These are phyloP conservation scores for Drosophila auraria DNA, from an alignment of 1,140 invertebrate genomes.

Conservation along the genomic window DNA sequence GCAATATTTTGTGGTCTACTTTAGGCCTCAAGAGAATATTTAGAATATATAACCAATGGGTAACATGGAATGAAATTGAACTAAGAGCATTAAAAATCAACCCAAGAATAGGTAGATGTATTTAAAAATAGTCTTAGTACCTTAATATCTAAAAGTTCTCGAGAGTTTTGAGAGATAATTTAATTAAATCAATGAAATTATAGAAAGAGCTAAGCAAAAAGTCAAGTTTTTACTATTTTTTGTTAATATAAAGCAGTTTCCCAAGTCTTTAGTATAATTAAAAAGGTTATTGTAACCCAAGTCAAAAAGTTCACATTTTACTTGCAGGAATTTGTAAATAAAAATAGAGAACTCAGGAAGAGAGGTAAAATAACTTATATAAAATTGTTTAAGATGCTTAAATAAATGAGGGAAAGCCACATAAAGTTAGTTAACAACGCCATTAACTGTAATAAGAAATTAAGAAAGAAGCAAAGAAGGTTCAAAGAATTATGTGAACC, in stretches of 20 bases:
- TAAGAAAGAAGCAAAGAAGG: slow-evolving; percentile 13
- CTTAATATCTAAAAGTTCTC: not conserved
- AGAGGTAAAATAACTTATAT: not conserved
- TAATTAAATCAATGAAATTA: not conserved
- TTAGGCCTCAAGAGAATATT: not conserved
- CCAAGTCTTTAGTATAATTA: not conserved
- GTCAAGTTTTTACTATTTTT: too few species aligned
- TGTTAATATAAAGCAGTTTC: not conserved
- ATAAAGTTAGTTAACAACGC: slow-evolving; percentile 36
- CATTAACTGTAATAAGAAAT: slow-evolving; percentile 39
- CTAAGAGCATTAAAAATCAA: not conserved
- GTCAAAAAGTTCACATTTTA: too few species aligned
- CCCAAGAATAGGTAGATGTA: not conserved
- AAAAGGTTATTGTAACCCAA: not conserved
- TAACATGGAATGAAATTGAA: not conserved
- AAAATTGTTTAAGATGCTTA: slow-evolving; percentile 17
- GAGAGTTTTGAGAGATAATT: not conserved
- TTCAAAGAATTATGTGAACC: slow-evolving; percentile 33
- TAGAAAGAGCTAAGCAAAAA: not conserved
- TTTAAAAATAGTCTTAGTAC: not conserved
- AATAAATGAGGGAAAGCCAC: slow-evolving; percentile 26
- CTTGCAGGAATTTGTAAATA: not conserved
- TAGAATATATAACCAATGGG: not conserved
- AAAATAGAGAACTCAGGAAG: not conserved
- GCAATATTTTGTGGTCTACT: slow-evolving; percentile 28